Evolutionary conservation across 2,888 invertebrate species (phyloP).

Genomic region (Salpingus planirostris): DNA sequence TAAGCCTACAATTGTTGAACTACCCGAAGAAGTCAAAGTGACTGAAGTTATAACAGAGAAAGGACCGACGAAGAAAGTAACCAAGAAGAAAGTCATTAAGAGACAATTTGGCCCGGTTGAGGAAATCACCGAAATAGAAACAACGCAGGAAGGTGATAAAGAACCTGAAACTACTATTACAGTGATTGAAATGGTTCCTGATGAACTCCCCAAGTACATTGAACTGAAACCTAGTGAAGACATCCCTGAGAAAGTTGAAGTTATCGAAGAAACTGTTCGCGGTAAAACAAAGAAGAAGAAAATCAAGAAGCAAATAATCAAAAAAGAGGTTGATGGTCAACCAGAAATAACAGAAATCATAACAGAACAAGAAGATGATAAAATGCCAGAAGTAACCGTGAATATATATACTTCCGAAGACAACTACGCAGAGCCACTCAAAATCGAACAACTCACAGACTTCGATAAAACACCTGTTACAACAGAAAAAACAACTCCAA

Average conservation of each 20-base stretch:
- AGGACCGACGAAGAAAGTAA: conserved; percentile 18
- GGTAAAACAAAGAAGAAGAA: conserved; percentile 24
- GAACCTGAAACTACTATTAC: conserved; percentile 21
- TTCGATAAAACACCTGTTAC: conserved; percentile 13
- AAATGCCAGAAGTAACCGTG: conserved; percentile 12
- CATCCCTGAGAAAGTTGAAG: conserved; percentile 17
- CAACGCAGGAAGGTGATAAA: conserved; percentile 13
- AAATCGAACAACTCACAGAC: conserved; percentile 14
- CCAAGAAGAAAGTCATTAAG: conserved; percentile 27
- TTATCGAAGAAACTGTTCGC: conserved; percentile 13
- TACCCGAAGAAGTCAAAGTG: conserved; percentile 23
- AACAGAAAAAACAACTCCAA: conserved; percentile 19
- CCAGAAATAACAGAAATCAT: conserved; percentile 22
- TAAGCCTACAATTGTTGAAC: conserved; percentile 20
- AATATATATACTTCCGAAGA: conserved; percentile 15
- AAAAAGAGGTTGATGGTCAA: conserved; percentile 27
- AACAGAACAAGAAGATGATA: conserved; percentile 17
- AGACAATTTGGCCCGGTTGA: conserved; percentile 24
- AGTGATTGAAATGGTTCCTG: conserved; percentile 15
- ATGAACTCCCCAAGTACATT: conserved; percentile 14
- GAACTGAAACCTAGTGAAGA: conserved; percentile 15
- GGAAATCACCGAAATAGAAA: conserved; percentile 13
- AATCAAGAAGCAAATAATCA: conserved; percentile 38
- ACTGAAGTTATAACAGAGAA: conserved; percentile 15
- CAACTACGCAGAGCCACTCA: conserved; percentile 12